phyloP scores from a whole-genome alignment of 1,140 invertebrate genomes.

The Drosophila guanche region DNA sequence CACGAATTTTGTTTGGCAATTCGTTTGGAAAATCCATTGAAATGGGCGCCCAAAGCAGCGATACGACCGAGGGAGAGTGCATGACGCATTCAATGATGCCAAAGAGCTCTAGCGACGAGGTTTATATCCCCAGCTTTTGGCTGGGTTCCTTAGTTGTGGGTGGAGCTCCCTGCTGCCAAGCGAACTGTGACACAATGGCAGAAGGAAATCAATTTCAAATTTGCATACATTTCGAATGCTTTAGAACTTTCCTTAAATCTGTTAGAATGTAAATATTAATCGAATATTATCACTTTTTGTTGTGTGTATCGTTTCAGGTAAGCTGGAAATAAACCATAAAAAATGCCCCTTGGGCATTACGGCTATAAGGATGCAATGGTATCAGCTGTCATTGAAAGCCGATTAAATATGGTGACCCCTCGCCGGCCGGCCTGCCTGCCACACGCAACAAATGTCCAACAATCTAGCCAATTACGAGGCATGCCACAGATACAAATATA shows the following conservation, averaged over 20 bases:
- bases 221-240: background rate
- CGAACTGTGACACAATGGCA: too few relatives aligned
- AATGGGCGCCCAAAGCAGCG: background rate
- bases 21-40: background rate
- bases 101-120: slow-evolving; percentile 29
- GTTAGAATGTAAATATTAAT: background rate
- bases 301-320: slow-evolving; percentile 38
- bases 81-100: slow-evolving; percentile 46
- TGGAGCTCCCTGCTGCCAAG: too few relatives aligned
- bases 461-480: slow-evolving; percentile 52
- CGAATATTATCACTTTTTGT: slow-evolving; percentile 4
- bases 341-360: background rate
- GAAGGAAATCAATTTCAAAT: too few relatives aligned
- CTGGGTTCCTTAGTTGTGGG: too few relatives aligned
- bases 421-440: too few relatives aligned
- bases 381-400: background rate
- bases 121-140: too few relatives aligned
- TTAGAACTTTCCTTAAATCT: background rate
- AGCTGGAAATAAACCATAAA: background rate
- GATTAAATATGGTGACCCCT: slow-evolving; percentile 5
- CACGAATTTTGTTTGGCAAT: background rate
- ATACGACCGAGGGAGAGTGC: background rate
- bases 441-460: slow-evolving; percentile 20
- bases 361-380: background rate
- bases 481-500: slow-evolving; percentile 9